Base-by-base conservation (phyloP, 2,888 invertebrate species). In the Pimpla rufipes region DNA sequence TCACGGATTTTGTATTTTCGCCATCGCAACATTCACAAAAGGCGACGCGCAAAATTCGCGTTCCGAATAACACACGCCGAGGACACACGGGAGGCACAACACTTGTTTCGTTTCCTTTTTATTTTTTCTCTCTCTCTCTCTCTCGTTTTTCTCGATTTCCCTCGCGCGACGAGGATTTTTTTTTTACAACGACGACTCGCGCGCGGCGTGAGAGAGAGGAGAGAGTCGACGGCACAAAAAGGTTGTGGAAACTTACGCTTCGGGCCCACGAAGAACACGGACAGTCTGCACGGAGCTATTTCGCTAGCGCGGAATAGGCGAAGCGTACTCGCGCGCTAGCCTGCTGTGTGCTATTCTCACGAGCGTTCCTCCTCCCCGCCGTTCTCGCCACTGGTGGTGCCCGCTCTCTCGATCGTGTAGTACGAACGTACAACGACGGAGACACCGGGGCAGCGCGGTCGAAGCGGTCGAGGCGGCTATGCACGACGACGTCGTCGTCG, bases 261-360 rank as follows among this genome's bases (percentile, higher is more conserved):
- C 90, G 90, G 90, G 90, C 91, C 90, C 85, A 81, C 90, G 91
- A 91, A 92, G 90, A 92, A 87, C 90, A 81, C 84, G 89, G 88
- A 91, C 91, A 90, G 91, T 92, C 88, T 91, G 90, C 91, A 91
- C 91, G 89, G 90, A 92, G 92, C 91, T 91, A 90, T 92, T 92
- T 92, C 89, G 92, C 91, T 92, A 90, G 89, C 90, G 92, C 92
- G 91, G 92, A 93, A 92, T 91, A 90, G 90, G 85, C 90, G 90
- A 90, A 91, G 90, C 91, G 91, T 90, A 91, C 87, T 87, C 86
- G 86, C 86, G 83, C 85, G 86, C 85, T 82, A 82, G 84, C 77
- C 78, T 85, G 84, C 62, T 80, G 82, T 75, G 73, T 88, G 91
- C 91, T 92, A 91, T 93, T 93, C 93, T 90, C 88, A 87, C 89